Evolutionary conservation across 2,888 invertebrate genomes (phyloP).

Genomic region (Apeira syringaria): DNA sequence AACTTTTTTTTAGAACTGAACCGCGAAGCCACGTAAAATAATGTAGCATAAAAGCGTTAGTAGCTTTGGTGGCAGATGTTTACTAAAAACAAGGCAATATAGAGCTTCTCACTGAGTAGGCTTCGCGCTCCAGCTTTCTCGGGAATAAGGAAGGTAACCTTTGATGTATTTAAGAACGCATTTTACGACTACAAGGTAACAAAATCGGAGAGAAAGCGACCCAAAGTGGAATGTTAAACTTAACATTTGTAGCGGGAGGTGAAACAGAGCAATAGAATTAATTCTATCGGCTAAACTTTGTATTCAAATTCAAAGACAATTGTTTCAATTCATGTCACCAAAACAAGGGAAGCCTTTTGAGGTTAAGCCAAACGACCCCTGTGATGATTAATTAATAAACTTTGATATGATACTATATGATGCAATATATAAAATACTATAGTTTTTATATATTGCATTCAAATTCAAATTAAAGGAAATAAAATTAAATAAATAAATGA

Average conservation of each 20-base stretch:
- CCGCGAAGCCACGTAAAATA: not conserved
- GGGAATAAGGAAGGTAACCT: constrained; percentile 39
- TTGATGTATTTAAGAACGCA: constrained; percentile 35
- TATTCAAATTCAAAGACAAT: constrained; percentile 70
- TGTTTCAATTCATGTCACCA: constrained; percentile 63
- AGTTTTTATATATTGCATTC: too few species aligned
- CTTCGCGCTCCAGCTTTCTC: constrained; percentile 30
- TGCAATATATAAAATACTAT: too few species aligned
- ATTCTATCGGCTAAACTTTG: constrained; percentile 76
- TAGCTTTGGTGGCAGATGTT: constrained; percentile 2
- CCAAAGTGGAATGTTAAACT: constrained; percentile 64
- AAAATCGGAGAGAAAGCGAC: constrained; percentile 47
- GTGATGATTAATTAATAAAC: constrained; percentile 56
- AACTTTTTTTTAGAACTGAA: not conserved
- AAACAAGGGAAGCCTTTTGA: constrained; percentile 67
- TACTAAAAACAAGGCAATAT: constrained; percentile 15
- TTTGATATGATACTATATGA: too few species aligned
- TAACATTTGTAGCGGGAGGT: constrained; percentile 66
- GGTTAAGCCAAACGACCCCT: constrained; percentile 57
- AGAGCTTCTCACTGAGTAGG: constrained; percentile 24
- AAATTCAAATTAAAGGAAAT: too few species aligned
- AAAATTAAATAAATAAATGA: too few species aligned
- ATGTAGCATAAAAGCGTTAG: not conserved
- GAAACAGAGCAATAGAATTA: constrained; percentile 78
- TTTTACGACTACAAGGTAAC: constrained; percentile 45